phyloP scores from a whole-genome alignment of 1,140 invertebrate genomes.

The Drosophila sturtevanti region DNA sequence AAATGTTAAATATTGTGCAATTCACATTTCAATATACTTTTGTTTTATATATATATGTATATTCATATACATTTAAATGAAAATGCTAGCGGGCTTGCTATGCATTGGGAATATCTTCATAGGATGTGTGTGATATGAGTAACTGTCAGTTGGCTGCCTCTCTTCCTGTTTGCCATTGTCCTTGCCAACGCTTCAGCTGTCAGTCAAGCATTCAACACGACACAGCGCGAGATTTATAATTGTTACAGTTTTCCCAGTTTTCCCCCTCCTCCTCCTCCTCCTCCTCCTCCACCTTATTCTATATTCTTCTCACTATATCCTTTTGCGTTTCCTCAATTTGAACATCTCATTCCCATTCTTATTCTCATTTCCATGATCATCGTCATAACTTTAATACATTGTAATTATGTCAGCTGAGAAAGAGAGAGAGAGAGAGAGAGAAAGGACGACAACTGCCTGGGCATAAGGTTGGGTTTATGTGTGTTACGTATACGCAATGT shows the following conservation, averaged over 20 bases:
- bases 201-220: constrained; percentile 63
- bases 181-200: constrained; percentile 68
- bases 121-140: constrained; percentile 29
- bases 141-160: constrained; percentile 42
- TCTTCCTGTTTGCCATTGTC: constrained; percentile 13
- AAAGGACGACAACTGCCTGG: neutral
- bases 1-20: constrained; percentile 5
- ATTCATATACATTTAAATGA: too few relatives aligned
- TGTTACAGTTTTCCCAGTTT: constrained; percentile 43
- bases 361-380: constrained; percentile 28
- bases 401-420: constrained; percentile 70
- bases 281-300: neutral
- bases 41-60: too few relatives aligned
- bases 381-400: constrained; percentile 75
- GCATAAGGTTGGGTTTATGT: constrained; percentile 12
- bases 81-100: constrained; percentile 48
- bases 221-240: constrained; percentile 73
- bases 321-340: constrained; percentile 19
- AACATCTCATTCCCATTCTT: constrained; percentile 18
- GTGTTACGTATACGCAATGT: constrained; percentile 70
- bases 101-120: constrained; percentile 62
- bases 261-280: neutral
- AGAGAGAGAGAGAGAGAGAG: neutral
- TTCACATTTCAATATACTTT: constrained; percentile 21
- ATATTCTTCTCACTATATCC: neutral